Evolutionary conservation across 92 coral and sea anemone species (phyloP).

Genomic region (Porites rus): DNA sequence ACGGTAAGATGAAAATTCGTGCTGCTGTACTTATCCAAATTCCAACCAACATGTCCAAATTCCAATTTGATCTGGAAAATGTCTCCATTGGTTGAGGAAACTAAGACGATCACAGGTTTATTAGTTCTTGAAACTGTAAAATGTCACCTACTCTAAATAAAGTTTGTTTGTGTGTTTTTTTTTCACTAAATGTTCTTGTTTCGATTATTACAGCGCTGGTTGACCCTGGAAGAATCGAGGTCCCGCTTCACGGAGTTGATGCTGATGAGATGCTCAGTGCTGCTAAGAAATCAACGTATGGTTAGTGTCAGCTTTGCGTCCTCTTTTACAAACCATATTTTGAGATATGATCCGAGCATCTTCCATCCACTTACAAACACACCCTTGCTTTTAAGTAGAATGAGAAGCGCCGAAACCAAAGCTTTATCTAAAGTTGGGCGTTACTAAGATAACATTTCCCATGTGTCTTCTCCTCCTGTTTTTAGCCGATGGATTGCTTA

Average conservation of each 20-base stretch:
- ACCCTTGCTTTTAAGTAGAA: neutral
- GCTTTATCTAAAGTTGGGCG: too few relatives aligned
- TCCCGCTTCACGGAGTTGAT: constrained; percentile 83
- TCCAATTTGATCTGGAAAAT: too few relatives aligned
- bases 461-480: neutral
- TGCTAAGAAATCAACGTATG: constrained; percentile 83
- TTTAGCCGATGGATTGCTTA: constrained; percentile 84
- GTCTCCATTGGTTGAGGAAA: too few relatives aligned
- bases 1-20: constrained; percentile 55
- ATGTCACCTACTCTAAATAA: too few relatives aligned
- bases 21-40: too few relatives aligned
- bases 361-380: neutral
- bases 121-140: too few relatives aligned
- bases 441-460: too few relatives aligned
- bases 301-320: constrained; percentile 29
- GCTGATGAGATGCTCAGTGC: constrained; percentile 80
- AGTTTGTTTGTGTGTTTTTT: neutral
- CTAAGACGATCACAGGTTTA: too few relatives aligned
- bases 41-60: too few relatives aligned
- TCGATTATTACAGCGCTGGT: constrained; percentile 73
- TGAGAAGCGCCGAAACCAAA: too few relatives aligned
- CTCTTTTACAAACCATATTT: neutral
- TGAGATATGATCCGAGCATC: neutral
- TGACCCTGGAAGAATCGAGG: constrained; percentile 92
- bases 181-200: neutral